Evolutionary conservation across 1,140 invertebrate genomes (phyloP).

Genomic region (Mya arenaria): DNA sequence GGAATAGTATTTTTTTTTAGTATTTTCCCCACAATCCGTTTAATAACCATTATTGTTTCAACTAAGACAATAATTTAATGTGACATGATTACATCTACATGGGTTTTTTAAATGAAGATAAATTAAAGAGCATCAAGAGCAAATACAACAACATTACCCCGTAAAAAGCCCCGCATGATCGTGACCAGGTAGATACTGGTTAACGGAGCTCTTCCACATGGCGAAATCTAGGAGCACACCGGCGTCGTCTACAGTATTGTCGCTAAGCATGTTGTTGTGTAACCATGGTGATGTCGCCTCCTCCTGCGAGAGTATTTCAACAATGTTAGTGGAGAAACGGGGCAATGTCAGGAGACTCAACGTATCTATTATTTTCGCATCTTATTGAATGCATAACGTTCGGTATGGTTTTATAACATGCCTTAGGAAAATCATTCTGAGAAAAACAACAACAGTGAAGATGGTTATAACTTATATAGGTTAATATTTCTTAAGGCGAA

Average conservation of each 20-base stretch:
- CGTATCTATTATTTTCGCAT: not conserved
- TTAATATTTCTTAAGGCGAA: too few species aligned
- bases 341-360: conserved; percentile 43
- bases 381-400: not conserved
- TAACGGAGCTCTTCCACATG: conserved; percentile 59
- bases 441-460: too few species aligned
- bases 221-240: conserved; percentile 60
- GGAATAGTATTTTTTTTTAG: too few species aligned
- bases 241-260: conserved; percentile 54
- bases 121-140: too few species aligned
- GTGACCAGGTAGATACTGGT: conserved; percentile 46
- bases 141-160: too few species aligned
- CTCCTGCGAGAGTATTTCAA: conserved; percentile 55
- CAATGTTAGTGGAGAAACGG: conserved; percentile 57
- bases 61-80: too few species aligned
- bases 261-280: conserved; percentile 53
- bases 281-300: conserved; percentile 56
- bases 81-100: too few species aligned
- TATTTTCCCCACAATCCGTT: too few species aligned
- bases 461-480: too few species aligned
- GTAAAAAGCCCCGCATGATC: conserved; percentile 65
- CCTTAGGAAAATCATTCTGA: too few species aligned
- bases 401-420: not conserved
- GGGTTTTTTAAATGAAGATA: too few species aligned
- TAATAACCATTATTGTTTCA: too few species aligned